phyloP scores from a whole-genome alignment of 2,888 invertebrate species.

The Ochropleura leucogaster region DNA sequence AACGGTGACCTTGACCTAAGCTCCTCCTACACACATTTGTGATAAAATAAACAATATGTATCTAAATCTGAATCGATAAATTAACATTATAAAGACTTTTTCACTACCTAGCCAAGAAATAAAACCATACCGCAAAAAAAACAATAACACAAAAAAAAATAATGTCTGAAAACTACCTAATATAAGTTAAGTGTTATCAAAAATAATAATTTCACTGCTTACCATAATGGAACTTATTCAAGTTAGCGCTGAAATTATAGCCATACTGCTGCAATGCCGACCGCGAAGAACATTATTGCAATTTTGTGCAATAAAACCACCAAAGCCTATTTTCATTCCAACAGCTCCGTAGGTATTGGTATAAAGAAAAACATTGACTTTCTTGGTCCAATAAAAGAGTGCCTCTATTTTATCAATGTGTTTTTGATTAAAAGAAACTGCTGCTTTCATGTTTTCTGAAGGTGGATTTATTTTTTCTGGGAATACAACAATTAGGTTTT shows the following conservation, averaged over 20 bases:
- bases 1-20: conserved; percentile 9
- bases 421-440: conserved; percentile 37
- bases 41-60: neutral
- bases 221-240: neutral
- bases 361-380: conserved; percentile 8
- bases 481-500: neutral
- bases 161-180: neutral
- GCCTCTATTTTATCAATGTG: neutral
- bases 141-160: neutral
- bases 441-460: conserved; percentile 8
- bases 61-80: too few relatives aligned
- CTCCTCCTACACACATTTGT: neutral
- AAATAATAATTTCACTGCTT: neutral
- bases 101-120: neutral
- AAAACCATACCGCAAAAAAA: neutral
- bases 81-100: neutral
- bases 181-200: neutral
- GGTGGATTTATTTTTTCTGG: conserved; percentile 11
- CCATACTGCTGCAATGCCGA: conserved; percentile 11
- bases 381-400: conserved; percentile 21
- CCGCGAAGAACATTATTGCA: conserved; percentile 40
- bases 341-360: conserved; percentile 12
- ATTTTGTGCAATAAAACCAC: conserved; percentile 40
- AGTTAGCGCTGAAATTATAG: conserved; percentile 2
- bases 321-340: conserved; percentile 33